A percentile compares a stretch with the other conserved stretches of the same genome.
Evolutionary conservation across 2,888 invertebrate genomes (phyloP).

Genomic region (Sepiola atlantica): DNA sequence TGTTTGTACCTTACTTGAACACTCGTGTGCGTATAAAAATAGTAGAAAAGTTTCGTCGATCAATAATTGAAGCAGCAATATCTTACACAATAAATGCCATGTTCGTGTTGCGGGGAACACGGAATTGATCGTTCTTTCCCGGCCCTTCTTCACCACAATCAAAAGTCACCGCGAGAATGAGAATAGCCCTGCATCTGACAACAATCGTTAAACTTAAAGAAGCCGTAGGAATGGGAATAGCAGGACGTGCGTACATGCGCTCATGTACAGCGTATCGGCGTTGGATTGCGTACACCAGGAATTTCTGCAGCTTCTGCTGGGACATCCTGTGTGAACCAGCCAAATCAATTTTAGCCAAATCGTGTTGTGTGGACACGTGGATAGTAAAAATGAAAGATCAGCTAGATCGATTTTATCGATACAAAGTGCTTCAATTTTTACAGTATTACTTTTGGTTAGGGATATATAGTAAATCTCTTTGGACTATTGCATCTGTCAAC

Average conservation of each 20-base stretch:
- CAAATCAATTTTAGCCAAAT: background rate
- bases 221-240: background rate
- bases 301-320: background rate
- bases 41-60: background rate
- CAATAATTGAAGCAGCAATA: background rate
- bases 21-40: background rate
- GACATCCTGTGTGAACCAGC: background rate
- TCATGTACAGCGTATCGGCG: too few relatives aligned
- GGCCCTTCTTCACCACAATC: background rate
- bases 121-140: background rate
- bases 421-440: too few relatives aligned
- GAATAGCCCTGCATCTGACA: conserved; percentile 10
- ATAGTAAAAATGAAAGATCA: too few relatives aligned
- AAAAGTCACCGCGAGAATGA: background rate
- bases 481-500: too few relatives aligned
- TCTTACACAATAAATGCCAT: conserved; percentile 6
- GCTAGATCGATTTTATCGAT: too few relatives aligned
- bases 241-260: background rate
- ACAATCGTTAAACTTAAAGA: background rate
- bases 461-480: too few relatives aligned
- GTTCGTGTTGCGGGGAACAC: background rate
- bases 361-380: too few relatives aligned
- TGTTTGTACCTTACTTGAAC: background rate
- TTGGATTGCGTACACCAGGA: background rate
- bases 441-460: too few relatives aligned